Base-by-base conservation (phyloP, 2,113 vertebrate genomes). In the Platichthys stellatus region DNA sequence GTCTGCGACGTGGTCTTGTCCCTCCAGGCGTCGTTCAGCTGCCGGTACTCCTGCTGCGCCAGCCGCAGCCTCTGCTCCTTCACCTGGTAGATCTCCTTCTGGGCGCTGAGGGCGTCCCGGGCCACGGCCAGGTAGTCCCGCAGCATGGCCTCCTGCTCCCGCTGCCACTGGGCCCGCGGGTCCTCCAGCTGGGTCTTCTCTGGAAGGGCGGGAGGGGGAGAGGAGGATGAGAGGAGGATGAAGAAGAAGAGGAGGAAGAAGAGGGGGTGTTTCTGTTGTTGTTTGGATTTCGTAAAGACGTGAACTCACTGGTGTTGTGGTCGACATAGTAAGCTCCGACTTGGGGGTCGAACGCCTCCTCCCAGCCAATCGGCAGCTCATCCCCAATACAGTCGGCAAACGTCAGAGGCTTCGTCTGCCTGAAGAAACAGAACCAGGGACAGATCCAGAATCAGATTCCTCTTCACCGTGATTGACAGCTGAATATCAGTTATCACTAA, bases 351-450 rank as follows among this genome's bases (percentile, higher is more conserved):
- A 96, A 97, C 4, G 94, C 96, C 92, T 98, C 97, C 94, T 99
- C 98, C 98, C 98, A 99, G 83, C 98, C 98, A 57, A 99, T 90
- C 0, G 98, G 98, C 85, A 99, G 84, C 86, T 99, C 98, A 78
- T 98, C 97, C 35, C 98, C 97, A 56, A 99, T 99, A 88, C 98
- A 99, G 94, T 99, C 98, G 1, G 98, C 97, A 68, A 99, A 99
- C 75, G 98, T 97, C 89, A 99, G 95, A 58, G 98, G 98, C 84
- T 99, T 99, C 38, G 98, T 99, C 59, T 97, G 97, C 94, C 98
- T 99, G 94, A 21, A 89, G 88, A 47, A 53, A 93, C 18, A 56
- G 5, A 26, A 31, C 63, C 53, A 70, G 20, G 67, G 20, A 15
- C 5, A 24, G 28, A 31, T 3, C 63, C 23, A 81, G 56, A 59